These are phyloP conservation scores for Axea sp. DNA, from an alignment of 2,888 invertebrate species.

Conservation along the genomic window DNA sequence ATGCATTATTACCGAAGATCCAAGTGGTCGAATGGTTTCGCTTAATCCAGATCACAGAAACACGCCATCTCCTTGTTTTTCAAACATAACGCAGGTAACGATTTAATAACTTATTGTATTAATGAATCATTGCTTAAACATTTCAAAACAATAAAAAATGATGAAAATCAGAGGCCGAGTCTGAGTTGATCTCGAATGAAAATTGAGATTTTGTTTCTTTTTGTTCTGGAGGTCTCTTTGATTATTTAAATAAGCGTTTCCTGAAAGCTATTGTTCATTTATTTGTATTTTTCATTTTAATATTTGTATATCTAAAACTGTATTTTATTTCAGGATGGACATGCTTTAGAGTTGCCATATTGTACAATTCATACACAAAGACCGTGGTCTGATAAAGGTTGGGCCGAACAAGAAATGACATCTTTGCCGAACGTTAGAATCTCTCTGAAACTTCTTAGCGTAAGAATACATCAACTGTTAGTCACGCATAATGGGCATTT, in stretches of 20 bases:
- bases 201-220: conserved; percentile 73
- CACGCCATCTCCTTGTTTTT: conserved; percentile 81
- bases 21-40: conserved; percentile 86
- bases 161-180: conserved; percentile 73
- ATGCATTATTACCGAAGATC: conserved; percentile 86
- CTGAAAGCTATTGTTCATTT: neutral
- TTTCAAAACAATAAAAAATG: too few relatives aligned
- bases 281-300: conserved; percentile 1
- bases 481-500: conserved; percentile 88
- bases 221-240: conserved; percentile 67
- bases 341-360: conserved; percentile 82
- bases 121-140: too few relatives aligned
- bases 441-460: conserved; percentile 83
- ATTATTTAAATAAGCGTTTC: conserved; percentile 71
- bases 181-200: conserved; percentile 67
- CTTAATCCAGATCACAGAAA: conserved; percentile 83
- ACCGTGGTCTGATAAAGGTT: conserved; percentile 83
- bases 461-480: conserved; percentile 85
- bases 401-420: conserved; percentile 87
- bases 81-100: conserved; percentile 72
- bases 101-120: neutral
- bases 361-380: conserved; percentile 85
- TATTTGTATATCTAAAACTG: neutral
- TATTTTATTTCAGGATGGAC: conserved; percentile 75
- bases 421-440: conserved; percentile 83